A percentile compares a stretch with the other conserved stretches of the same genome.
Conservation (phyloP, 2,113 vertebrate species). For the Hippolais icterina region DNA sequence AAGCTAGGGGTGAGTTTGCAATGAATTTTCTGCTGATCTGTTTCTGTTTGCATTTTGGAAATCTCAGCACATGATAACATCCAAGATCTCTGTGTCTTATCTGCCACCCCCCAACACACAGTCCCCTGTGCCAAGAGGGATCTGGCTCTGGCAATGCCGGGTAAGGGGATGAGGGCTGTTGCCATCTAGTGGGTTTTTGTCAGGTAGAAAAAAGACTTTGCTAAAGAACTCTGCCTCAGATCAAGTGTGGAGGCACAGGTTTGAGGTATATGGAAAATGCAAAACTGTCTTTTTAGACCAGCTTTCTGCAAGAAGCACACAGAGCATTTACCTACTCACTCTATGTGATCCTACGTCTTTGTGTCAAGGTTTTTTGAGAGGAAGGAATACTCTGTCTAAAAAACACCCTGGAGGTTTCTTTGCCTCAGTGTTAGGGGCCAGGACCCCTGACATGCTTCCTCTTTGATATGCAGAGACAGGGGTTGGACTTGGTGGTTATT, state of each 20-base stretch:
- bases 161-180: background rate
- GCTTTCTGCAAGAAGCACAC: background rate
- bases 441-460: background rate
- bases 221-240: background rate
- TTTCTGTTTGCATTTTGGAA: background rate
- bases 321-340: fast-evolving
- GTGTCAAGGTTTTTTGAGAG: background rate
- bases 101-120: background rate
- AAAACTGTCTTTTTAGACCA: background rate
- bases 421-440: background rate
- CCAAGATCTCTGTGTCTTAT: background rate
- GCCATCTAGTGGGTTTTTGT: slow-evolving; percentile 42
- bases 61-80: background rate
- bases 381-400: background rate
- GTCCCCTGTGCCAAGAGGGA: fast-evolving
- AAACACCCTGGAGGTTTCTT: background rate
- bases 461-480: background rate
- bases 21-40: background rate
- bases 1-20: background rate
- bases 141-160: fast-evolving
- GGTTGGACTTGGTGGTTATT: background rate
- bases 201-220: background rate
- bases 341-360: background rate
- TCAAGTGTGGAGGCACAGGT: background rate
- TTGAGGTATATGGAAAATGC: background rate